Percentiles rank a stretch among this genome's conserved stretches.
Conservation (phyloP, 2,113 vertebrate genomes). For the Leptodactylus fuscus region DNA sequence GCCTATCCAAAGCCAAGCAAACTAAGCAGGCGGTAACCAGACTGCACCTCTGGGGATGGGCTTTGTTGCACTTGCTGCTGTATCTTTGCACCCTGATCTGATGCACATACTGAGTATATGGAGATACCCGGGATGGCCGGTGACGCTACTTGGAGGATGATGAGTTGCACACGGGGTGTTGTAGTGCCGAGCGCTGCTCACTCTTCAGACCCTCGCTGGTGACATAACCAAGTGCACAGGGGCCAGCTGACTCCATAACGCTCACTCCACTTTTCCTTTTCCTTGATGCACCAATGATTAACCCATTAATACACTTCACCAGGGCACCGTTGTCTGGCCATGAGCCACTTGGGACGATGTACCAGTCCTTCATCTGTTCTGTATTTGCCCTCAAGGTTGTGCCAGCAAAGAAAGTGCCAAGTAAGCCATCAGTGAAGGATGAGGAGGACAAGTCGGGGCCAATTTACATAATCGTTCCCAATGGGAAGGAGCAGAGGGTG, state of each 20-base stretch:
- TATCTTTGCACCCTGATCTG: conserved; percentile 2
- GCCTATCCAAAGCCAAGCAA: conserved; percentile 77
- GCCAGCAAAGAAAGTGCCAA: conserved; percentile 86
- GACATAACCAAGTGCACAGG: conserved; percentile 67
- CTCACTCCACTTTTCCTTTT: background rate
- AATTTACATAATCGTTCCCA: conserved; percentile 88
- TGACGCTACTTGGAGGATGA: conserved; percentile 65
- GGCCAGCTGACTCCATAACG: conserved; percentile 73
- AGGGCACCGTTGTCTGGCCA: background rate
- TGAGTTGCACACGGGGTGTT: conserved; percentile 71
- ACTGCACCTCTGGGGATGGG: background rate
- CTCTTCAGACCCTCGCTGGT: conserved; percentile 64
- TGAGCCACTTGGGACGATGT: background rate
- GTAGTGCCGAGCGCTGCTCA: conserved; percentile 65
- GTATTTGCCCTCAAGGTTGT: conserved; percentile 71
- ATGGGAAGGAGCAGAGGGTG: conserved; percentile 94
- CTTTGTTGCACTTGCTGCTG: background rate
- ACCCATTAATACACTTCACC: background rate
- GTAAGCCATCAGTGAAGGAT: conserved; percentile 87
- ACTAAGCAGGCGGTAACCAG: conserved; percentile 75
- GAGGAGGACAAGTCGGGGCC: conserved; percentile 93
- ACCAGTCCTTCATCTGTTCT: background rate
- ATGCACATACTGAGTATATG: background rate
- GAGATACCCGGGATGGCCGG: background rate
- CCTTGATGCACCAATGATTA: background rate